These are phyloP conservation scores for Desoria tigrina DNA, from an alignment of 2,888 invertebrate species.

Conservation along the genomic window DNA sequence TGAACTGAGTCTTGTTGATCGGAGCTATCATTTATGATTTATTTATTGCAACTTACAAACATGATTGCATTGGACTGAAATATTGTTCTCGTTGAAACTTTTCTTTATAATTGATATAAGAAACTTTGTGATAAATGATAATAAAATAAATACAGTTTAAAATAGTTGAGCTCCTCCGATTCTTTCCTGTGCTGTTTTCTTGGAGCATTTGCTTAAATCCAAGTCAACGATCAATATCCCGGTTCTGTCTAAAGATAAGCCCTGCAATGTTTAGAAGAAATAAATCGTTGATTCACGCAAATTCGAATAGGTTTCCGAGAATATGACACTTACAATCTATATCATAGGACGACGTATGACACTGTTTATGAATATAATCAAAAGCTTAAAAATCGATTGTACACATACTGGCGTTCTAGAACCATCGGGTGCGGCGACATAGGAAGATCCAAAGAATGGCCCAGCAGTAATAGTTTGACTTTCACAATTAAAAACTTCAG, in stretches of 20 bases:
- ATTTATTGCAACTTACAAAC: no score
- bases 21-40: no score
- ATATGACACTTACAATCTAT: no score
- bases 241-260: constrained; percentile 11
- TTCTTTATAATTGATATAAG: no score
- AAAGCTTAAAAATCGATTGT: background rate
- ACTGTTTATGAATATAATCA: background rate
- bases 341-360: no score
- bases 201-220: constrained; percentile 16
- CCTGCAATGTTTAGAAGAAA: constrained; percentile 4
- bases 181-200: background rate
- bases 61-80: no score
- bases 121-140: no score
- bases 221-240: constrained; percentile 20
- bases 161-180: background rate
- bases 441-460: constrained; percentile 32
- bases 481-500: constrained; percentile 51
- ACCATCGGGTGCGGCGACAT: constrained; percentile 26
- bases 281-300: background rate
- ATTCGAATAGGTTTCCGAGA: background rate
- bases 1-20: no score
- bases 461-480: constrained; percentile 3
- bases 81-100: no score
- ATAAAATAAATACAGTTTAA: background rate
- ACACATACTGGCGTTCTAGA: constrained; percentile 26